These are phyloP conservation scores for Eledona agricola DNA, from an alignment of 2,888 invertebrate species.

Conservation along the genomic window DNA sequence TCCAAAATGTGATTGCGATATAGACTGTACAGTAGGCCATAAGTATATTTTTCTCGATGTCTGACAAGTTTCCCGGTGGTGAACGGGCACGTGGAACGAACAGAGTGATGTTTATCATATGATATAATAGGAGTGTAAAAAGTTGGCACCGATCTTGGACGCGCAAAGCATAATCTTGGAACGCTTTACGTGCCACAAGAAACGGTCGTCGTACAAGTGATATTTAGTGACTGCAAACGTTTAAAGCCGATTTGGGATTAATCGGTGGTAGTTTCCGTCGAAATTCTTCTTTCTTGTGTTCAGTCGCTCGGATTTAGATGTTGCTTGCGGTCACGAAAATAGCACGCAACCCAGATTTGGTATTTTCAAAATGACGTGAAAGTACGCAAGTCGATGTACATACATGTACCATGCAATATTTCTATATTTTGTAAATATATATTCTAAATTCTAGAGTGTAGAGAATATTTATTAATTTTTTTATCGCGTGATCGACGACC, in stretches of 20 bases:
- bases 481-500: constrained; percentile 43
- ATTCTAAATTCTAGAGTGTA: constrained; percentile 46
- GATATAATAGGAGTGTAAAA: constrained; percentile 29
- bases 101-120: constrained; percentile 44
- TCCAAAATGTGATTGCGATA: constrained; percentile 62
- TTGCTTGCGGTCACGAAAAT: constrained; percentile 36
- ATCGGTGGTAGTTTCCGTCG: constrained; percentile 18
- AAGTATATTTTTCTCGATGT: constrained; percentile 52
- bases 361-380: constrained; percentile 57
- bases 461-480: constrained; percentile 52
- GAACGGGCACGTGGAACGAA: constrained; percentile 25
- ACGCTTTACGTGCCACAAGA: too few relatives aligned
- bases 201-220: too few relatives aligned
- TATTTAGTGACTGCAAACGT: constrained; percentile 39
- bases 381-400: constrained; percentile 58
- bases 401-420: constrained; percentile 57
- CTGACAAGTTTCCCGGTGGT: constrained; percentile 15
- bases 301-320: constrained; percentile 26
- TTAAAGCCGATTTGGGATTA: constrained; percentile 28
- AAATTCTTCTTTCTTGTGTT: constrained; percentile 29
- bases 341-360: constrained; percentile 50
- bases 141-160: too few relatives aligned
- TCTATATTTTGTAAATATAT: constrained; percentile 54
- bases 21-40: constrained; percentile 60
- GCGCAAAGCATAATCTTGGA: too few relatives aligned